Base-by-base conservation (phyloP, 2,888 invertebrate species). In the Lasioglossum oenotherae region DNA sequence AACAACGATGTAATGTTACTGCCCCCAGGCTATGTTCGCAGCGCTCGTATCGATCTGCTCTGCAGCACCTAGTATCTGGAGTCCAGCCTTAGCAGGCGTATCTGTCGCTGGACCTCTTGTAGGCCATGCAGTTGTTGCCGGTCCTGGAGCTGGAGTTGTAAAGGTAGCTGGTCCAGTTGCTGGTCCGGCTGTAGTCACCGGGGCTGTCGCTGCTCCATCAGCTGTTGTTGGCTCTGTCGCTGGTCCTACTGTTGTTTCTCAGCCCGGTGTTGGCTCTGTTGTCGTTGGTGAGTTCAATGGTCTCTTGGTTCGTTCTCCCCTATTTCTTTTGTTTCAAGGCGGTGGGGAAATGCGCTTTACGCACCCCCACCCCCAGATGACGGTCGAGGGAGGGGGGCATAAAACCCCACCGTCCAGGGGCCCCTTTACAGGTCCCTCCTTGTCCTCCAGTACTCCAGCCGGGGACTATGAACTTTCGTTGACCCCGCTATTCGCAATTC, bases 161-260 rank as follows among this genome's bases (percentile, higher is more conserved):
- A 93, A 92, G 60, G 94, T 95, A 4, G 92, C 93, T 44, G 95
- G 95, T 4, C 93, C 94, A 16, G 93, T 94, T 27, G 93, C 94
- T 78, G 94, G 94, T n/a, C 92, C 93, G 0, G 92, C 94, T 3
- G 87, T 93, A 1, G 92, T 94, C 4, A 92, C 92, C 3, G 93
- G 93, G 35, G 91, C 94, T 4, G 93, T 94, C 0, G 93, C 94
- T 71, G 94, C 92, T 4, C 93, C 93, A 31, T 31, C 31, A 31
- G 31, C 31, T 31, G 31, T 31, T 31, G 31, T 31, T 31, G 31
- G 31, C 31, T 31, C 94, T 4, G 93, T 94, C 0, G 93, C 94
- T 71, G 94, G 92, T 4, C 93, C 93, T 0, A 87, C 92, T 0
- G 92, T 88, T 8, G 90, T 92, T 0, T 16, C 46, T 46, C 46